A percentile compares a stretch with the other conserved stretches of the same genome.
Evolutionary conservation across 2,888 invertebrate species (phyloP).

Genomic region (Crepidodera aurea): DNA sequence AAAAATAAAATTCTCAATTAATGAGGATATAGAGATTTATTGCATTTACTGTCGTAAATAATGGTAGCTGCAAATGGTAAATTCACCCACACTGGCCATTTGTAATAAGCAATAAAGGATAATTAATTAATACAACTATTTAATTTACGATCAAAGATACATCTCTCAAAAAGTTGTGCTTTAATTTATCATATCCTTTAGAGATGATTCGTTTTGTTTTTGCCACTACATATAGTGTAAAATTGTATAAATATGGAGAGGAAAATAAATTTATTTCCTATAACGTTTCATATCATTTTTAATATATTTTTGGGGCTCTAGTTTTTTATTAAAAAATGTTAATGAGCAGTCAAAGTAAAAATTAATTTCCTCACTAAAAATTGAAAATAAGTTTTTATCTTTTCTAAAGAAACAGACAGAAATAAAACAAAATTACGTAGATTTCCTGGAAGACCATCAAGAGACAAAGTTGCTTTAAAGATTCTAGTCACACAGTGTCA

Average conservation of each 20-base stretch:
- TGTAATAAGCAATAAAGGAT: constrained; percentile 54
- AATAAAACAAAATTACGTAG: neutral
- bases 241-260: no score
- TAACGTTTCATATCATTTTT: no score
- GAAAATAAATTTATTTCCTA: no score
- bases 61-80: constrained; percentile 55
- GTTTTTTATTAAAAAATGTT: no score
- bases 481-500: constrained; percentile 37
- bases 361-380: no score
- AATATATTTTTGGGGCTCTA: no score
- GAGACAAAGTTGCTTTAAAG: constrained; percentile 32
- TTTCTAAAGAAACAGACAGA: neutral
- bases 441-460: constrained; percentile 34
- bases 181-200: constrained; percentile 31
- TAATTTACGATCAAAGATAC: constrained; percentile 50
- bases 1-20: constrained; percentile 50
- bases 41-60: constrained; percentile 51
- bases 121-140: constrained; percentile 53
- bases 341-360: no score
- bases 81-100: constrained; percentile 53
- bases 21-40: constrained; percentile 51
- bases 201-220: neutral
- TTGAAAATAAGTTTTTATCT: no score
- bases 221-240: neutral
- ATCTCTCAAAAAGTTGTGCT: constrained; percentile 37